Evolutionary conservation across 64 coral and sea anemone species (phyloP).

Genomic region (Montipora foliosa): DNA sequence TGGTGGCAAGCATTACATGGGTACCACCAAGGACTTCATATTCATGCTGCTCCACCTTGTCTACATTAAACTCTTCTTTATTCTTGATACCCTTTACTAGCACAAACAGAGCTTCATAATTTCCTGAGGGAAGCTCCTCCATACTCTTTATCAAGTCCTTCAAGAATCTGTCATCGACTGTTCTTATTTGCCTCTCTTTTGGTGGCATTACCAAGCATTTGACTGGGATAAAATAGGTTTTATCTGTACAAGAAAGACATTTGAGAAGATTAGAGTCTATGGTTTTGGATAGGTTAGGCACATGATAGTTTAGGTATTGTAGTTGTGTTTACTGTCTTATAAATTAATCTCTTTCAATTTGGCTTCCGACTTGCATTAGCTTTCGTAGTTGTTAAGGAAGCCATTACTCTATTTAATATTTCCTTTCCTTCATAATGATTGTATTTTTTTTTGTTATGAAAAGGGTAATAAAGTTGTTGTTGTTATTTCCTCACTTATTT

Average conservation of each 20-base stretch:
- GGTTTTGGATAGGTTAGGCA: no score
- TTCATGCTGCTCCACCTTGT: no score
- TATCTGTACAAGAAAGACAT: conserved; percentile 53
- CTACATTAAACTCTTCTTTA: not conserved
- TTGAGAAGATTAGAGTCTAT: not conserved
- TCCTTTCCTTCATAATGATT: no score
- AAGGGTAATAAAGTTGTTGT: no score
- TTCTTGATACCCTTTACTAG: conserved; percentile 36
- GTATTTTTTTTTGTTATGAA: no score
- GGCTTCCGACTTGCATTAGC: not conserved
- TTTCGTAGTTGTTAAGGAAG: not conserved
- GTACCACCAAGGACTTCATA: no score
- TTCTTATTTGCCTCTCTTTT: conserved; percentile 46
- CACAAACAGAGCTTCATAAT: conserved; percentile 49
- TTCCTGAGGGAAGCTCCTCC: conserved; percentile 16
- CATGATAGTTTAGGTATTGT: not conserved
- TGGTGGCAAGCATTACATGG: no score
- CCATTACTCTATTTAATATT: no score
- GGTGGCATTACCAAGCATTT: conserved; percentile 42
- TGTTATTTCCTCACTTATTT: no score
- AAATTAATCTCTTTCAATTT: not conserved
- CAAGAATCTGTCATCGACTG: conserved; percentile 43
- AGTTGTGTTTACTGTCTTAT: not conserved
- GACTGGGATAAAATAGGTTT: conserved; percentile 23
- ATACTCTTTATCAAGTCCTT: conserved; percentile 25